A percentile compares a stretch with the other conserved stretches of the same genome.
Conservation (phyloP, 2,888 invertebrate genomes). For the Thereva nobilitata region DNA sequence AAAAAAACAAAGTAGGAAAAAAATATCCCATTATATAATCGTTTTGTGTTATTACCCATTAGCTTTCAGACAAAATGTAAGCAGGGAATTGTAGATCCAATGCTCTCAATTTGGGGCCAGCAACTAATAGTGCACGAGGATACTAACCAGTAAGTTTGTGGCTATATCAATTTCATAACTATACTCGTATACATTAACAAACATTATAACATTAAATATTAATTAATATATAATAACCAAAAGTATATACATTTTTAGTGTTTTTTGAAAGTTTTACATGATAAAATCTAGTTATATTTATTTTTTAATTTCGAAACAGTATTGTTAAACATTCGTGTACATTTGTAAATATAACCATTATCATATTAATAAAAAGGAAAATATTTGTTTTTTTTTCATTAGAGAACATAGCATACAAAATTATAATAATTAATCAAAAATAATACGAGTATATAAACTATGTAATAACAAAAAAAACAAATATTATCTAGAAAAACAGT, state of each 20-base stretch:
- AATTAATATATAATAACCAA: conserved; percentile 3
- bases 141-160: conserved; percentile 89
- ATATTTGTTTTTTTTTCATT: too few relatives aligned
- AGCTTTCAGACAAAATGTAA: conserved; percentile 87
- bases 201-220: conserved; percentile 15
- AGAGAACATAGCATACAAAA: too few relatives aligned
- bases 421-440: too few relatives aligned
- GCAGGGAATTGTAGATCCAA: conserved; percentile 97
- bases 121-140: conserved; percentile 97
- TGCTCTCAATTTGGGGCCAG: conserved; percentile 98
- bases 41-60: conserved; percentile 46
- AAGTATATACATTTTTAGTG: conserved; percentile 7
- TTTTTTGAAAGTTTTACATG: conserved; percentile 9
- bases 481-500: too few relatives aligned
- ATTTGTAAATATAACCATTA: too few relatives aligned
- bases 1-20: conserved; percentile 19
- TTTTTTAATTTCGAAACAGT: too few relatives aligned
- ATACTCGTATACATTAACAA: conserved; percentile 23
- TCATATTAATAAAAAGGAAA: too few relatives aligned
- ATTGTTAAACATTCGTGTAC: too few relatives aligned
- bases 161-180: conserved; percentile 34
- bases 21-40: conserved; percentile 41
- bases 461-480: too few relatives aligned
- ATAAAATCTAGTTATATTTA: too few relatives aligned
- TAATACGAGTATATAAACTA: too few relatives aligned